Conservation (phyloP, 2,113 vertebrate species). For the Crocuta crocuta region DNA sequence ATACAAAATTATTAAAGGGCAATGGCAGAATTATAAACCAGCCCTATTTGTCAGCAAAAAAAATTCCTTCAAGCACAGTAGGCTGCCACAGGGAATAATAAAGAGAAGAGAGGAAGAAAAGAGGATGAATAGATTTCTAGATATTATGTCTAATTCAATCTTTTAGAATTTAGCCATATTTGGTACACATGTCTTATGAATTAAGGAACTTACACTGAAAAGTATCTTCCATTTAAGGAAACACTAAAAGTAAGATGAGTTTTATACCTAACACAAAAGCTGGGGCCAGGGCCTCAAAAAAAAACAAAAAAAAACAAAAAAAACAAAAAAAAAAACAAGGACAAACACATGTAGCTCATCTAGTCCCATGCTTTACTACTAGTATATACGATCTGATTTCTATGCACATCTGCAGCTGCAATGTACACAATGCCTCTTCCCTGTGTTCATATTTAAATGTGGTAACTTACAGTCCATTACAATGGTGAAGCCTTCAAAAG, state of each 20-base stretch:
- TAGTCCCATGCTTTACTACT: not conserved
- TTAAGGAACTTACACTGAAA: not conserved
- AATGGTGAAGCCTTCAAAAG: not conserved
- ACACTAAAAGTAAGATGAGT: not conserved
- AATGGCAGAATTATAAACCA: not conserved
- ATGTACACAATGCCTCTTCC: not conserved
- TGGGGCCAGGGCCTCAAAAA: not conserved
- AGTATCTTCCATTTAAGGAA: not conserved
- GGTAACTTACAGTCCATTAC: not conserved
- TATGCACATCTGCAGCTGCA: not conserved
- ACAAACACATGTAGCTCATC: not conserved
- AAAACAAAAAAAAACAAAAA: not conserved
- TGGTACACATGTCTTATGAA: not conserved
- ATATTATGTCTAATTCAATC: not conserved
- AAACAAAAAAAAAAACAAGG: not conserved
- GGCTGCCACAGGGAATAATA: not conserved
- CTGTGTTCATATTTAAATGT: not conserved
- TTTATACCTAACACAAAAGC: not conserved
- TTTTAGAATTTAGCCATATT: constrained; percentile 30
- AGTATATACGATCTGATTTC: constrained; percentile 32
- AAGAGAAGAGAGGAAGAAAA: not conserved
- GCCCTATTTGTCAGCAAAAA: not conserved
- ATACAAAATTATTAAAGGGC: not conserved
- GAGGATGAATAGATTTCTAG: not conserved
- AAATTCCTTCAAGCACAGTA: not conserved